Evolutionary conservation across 2,113 vertebrate genomes (phyloP).

Genomic region (Triplophysa siluroides): DNA sequence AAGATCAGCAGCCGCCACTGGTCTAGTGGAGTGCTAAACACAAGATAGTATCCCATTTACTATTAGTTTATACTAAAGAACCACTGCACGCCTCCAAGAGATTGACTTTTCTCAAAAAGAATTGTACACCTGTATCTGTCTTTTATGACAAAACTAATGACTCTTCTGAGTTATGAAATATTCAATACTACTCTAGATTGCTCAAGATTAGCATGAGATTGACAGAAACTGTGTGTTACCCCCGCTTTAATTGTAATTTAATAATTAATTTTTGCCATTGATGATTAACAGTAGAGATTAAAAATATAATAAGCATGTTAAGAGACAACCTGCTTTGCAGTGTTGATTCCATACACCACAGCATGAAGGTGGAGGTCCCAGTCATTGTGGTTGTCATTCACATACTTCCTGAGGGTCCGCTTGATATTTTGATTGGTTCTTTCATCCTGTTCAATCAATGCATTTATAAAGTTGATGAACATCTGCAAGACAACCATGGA

Average conservation of each 20-base stretch:
- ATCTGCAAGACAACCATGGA: too few species aligned
- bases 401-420: neutral
- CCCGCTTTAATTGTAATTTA: neutral
- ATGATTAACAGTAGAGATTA: neutral
- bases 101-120: too few species aligned
- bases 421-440: too few species aligned
- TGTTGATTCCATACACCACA: neutral
- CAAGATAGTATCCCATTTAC: neutral
- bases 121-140: neutral
- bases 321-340: conserved; percentile 2
- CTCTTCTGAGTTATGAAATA: too few species aligned
- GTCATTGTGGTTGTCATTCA: conserved; percentile 11
- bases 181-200: too few species aligned
- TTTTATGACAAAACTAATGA: too few species aligned
- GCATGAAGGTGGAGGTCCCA: neutral
- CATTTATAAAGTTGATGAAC: too few species aligned
- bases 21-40: neutral
- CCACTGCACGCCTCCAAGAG: too few species aligned
- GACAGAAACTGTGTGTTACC: too few species aligned
- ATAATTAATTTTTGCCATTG: neutral
- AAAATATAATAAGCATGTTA: neutral
- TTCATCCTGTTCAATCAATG: too few species aligned
- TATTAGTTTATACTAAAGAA: neutral
- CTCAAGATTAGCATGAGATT: too few species aligned
- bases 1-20: too few species aligned